These are phyloP conservation scores for Boulengeromyrus knoepffleri DNA, from an alignment of 2,113 vertebrate species.

Conservation along the genomic window DNA sequence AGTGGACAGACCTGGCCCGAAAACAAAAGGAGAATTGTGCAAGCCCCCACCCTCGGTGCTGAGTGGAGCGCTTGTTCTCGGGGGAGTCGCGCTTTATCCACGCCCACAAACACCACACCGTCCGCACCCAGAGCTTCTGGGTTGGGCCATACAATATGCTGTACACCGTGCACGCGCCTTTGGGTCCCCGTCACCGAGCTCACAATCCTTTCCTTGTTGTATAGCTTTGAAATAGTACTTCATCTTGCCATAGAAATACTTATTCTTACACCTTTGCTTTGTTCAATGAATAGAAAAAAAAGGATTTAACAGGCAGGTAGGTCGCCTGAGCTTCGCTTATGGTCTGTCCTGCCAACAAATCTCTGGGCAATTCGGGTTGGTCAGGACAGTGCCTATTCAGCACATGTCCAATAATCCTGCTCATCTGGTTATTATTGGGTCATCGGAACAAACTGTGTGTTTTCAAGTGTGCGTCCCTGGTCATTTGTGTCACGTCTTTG, in stretches of 20 bases:
- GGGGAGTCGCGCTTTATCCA: not conserved
- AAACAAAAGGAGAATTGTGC: conserved; percentile 3
- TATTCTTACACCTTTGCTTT: not conserved
- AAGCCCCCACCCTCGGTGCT: not conserved
- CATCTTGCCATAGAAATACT: not conserved
- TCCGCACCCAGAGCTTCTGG: not conserved
- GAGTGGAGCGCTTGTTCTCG: not conserved
- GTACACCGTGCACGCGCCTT: not conserved
- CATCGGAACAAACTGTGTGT: not conserved
- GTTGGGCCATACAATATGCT: not conserved
- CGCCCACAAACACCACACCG: not conserved
- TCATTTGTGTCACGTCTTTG: not conserved
- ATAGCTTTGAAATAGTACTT: not conserved
- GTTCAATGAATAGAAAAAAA: not conserved
- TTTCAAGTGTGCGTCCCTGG: not conserved
- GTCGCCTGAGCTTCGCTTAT: not conserved
- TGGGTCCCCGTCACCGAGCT: not conserved
- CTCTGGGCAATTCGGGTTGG: not conserved
- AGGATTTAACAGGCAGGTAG: not conserved
- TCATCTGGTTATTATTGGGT: not conserved
- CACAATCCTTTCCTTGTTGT: not conserved
- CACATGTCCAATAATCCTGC: not conserved
- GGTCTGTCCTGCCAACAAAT: not conserved
- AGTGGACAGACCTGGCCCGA: not conserved
- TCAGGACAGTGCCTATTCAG: not conserved